Evolutionary conservation across 2,113 vertebrate species (phyloP), one percentile per base, ranked within the genome.

Genomic region (Vulpes lagopus): DNA sequence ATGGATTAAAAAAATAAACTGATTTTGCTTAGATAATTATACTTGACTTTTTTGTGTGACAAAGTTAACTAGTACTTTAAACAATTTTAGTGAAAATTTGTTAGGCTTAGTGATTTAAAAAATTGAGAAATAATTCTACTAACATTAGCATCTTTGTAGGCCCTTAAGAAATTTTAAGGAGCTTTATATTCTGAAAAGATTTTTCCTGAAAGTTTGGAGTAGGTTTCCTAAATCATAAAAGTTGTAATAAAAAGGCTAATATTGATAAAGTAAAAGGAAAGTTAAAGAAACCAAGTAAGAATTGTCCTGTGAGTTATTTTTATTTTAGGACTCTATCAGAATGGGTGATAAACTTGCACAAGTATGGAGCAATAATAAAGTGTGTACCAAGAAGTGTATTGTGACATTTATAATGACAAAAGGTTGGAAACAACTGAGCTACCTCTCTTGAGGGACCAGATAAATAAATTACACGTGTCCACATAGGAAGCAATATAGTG

Each of bases 291-390:
- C 25, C 38, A 79, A 43, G 5, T 27, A 43, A 69, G 57, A 83
- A 69, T 92, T 83, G 15, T 69, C 19, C 27, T 30, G 6, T 84
- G 62, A 32, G 8, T 53, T 91, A 59, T 71, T 94, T 90, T 67
- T 84, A 25, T 74, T 60, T 84, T 97, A 73, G 35, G 55, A 27
- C 62, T 92, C 71, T 89, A 32, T 89, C 43, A 92, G 62, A 49
- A 32, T 79, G 89, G 30, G 27, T 57, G 32, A 51, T 71, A 79
- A 91, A n/a, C 10, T 91, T 83, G 38, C 22, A 12, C 23, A 88
- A 51, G 51, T 80, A 4, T 71, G 22, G 89, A 84, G 27, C 93
- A 67, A 60, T 88, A 30, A 76, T 85, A 57, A 78, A 64, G 15
- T 85, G 15, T 86, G 55, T 84, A 71, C 14, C 20, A 67, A 73